phyloP scores from a whole-genome alignment of 2,113 vertebrate species.

The Grammomys dolichurus region DNA sequence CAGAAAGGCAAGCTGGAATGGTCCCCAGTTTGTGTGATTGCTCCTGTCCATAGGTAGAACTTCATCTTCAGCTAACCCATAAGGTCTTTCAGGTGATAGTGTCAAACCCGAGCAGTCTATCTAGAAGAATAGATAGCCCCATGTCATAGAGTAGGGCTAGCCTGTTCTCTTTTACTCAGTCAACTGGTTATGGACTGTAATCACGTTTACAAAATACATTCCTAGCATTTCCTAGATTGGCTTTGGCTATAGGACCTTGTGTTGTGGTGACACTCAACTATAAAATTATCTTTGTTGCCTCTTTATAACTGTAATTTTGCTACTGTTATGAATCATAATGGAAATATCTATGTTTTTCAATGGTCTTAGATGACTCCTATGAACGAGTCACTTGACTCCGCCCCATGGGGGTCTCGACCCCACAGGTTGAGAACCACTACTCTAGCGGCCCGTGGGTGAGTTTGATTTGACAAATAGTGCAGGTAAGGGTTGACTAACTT shows the following conservation, averaged over 20 bases:
- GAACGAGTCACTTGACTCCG: neutral
- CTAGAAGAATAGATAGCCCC: neutral
- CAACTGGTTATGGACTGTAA: slow-evolving; percentile 43
- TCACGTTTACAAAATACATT: slow-evolving; percentile 40
- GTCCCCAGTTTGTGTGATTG: neutral
- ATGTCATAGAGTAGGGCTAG: neutral
- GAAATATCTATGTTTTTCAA: neutral
- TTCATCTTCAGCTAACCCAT: neutral
- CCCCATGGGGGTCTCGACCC: neutral
- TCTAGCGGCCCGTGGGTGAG: too few species aligned
- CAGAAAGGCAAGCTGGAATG: neutral
- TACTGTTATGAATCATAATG: neutral
- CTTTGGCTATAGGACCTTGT: neutral
- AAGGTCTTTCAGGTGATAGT: neutral
- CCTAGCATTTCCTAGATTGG: neutral
- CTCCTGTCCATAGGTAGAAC: neutral
- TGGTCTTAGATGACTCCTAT: neutral
- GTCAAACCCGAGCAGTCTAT: neutral
- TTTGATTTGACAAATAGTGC: neutral
- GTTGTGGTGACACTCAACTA: neutral
- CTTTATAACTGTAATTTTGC: neutral
- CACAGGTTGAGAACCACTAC: neutral
- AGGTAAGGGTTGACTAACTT: neutral
- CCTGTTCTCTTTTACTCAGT: neutral
- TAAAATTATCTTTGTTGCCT: neutral